These are phyloP conservation scores for Gryllus bimaculatus DNA, from an alignment of 1,140 invertebrate species.

Conservation along the genomic window DNA sequence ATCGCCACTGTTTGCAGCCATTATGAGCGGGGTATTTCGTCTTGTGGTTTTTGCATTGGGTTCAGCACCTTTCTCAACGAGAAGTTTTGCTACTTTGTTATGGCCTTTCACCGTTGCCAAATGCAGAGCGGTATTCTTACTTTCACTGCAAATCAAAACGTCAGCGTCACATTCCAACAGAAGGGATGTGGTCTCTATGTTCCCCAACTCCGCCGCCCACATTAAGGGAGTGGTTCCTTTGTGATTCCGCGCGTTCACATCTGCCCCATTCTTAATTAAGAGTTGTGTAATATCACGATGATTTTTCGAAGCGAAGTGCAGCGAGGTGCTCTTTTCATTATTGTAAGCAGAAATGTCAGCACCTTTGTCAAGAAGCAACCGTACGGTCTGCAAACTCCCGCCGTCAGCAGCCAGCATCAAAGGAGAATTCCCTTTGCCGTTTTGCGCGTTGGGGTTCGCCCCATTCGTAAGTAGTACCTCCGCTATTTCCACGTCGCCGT, in stretches of 20 bases:
- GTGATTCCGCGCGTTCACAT: not conserved
- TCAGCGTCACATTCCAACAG: not conserved
- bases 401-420: not conserved
- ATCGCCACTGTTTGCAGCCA: not conserved
- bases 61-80: not conserved
- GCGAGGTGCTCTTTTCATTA: not conserved
- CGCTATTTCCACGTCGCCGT: not conserved
- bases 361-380: not conserved
- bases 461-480: conserved; percentile 1
- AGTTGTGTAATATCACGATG: not conserved
- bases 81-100: not conserved
- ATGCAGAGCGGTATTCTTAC: not conserved
- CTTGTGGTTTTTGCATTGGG: not conserved
- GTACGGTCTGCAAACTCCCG: not conserved
- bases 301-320: not conserved
- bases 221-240: not conserved
- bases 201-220: not conserved
- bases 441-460: not conserved
- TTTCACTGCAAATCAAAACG: not conserved
- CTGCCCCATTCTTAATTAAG: not conserved
- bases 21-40: not conserved
- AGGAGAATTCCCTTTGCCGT: not conserved
- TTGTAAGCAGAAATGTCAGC: not conserved
- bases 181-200: not conserved
- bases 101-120: not conserved